Conservation (phyloP, 2,113 vertebrate species). For the Sceloporus undulatus region DNA sequence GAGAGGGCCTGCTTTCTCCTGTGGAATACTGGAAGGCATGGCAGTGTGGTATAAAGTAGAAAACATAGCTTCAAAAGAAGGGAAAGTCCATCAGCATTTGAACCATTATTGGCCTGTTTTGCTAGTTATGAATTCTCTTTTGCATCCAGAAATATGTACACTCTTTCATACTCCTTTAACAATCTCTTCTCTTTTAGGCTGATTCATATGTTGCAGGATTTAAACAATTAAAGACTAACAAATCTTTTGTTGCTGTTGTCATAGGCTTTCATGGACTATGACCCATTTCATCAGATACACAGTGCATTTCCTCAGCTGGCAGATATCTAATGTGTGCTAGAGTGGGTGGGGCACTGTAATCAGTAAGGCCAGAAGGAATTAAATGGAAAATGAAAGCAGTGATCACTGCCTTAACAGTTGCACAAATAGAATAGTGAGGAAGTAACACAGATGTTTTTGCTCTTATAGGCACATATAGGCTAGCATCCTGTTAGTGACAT, state of each 20-base stretch:
- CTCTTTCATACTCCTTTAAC: neutral
- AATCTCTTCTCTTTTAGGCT: neutral
- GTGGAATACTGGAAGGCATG: neutral
- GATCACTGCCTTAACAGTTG: too few species aligned
- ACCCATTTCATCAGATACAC: too few species aligned
- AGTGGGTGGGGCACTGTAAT: too few species aligned
- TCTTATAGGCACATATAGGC: too few species aligned
- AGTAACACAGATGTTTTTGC: too few species aligned
- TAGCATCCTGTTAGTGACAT: too few species aligned
- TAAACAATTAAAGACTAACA: neutral
- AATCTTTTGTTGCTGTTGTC: neutral
- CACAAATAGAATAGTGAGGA: too few species aligned
- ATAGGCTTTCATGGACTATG: too few species aligned
- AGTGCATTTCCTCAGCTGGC: too few species aligned
- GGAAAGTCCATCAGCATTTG: neutral
- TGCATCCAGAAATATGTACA: neutral
- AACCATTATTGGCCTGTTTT: neutral
- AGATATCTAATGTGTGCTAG: too few species aligned
- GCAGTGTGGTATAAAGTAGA: neutral
- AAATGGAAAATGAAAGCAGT: too few species aligned
- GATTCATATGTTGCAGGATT: neutral
- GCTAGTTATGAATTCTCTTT: neutral
- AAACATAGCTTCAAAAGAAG: neutral
- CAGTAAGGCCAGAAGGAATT: too few species aligned
- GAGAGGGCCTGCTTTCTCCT: neutral